Evolutionary conservation across 2,113 vertebrate genomes (phyloP).

Genomic region (Oreochromis spilurus): DNA sequence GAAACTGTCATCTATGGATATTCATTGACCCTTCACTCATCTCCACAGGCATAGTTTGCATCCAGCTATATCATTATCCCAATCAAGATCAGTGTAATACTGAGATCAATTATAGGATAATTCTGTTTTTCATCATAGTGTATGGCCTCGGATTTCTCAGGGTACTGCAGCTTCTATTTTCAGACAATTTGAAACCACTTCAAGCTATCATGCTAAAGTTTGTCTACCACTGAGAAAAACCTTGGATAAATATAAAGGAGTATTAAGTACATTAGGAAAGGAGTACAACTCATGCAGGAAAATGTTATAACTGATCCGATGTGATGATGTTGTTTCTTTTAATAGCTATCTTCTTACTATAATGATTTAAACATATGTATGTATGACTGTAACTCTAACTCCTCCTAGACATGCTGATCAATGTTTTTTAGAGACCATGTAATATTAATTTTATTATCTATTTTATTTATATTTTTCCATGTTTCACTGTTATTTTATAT

Average conservation of each 20-base stretch:
- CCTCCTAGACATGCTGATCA: too few species aligned
- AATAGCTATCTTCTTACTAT: background rate
- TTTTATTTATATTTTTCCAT: too few species aligned
- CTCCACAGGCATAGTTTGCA: background rate
- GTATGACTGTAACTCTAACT: too few species aligned
- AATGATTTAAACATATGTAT: too few species aligned
- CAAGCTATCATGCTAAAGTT: background rate
- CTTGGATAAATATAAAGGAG: background rate
- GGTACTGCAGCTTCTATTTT: background rate
- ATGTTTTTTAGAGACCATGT: too few species aligned
- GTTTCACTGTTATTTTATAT: too few species aligned
- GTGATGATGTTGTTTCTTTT: background rate
- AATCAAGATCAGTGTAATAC: slow-evolving; percentile 37
- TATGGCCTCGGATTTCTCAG: background rate
- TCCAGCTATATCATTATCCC: background rate
- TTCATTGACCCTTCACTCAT: slow-evolving; percentile 31
- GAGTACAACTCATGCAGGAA: background rate
- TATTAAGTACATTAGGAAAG: background rate
- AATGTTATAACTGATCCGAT: background rate
- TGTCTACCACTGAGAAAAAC: background rate
- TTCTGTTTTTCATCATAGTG: background rate
- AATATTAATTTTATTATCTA: too few species aligned
- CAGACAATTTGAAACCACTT: background rate
- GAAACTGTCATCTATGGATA: background rate
- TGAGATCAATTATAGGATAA: slow-evolving; percentile 48